A percentile compares a stretch with the other conserved stretches of the same genome.
These are phyloP conservation scores for Ciconia boyciana DNA, from an alignment of 2,113 vertebrate genomes.

Conservation along the genomic window DNA sequence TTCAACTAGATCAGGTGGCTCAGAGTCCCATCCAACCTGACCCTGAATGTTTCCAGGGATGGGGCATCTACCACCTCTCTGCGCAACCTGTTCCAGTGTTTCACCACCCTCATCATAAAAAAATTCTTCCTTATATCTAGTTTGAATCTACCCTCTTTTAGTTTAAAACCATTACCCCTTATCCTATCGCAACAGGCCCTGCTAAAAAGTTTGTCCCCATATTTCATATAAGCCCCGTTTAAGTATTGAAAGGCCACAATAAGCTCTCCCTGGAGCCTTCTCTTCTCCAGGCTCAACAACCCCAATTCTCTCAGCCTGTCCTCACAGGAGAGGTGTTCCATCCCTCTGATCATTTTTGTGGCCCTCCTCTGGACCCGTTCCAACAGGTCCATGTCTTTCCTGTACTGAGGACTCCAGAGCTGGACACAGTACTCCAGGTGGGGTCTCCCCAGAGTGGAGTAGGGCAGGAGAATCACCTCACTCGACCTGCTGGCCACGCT, in stretches of 20 bases:
- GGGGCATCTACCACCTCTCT: background rate
- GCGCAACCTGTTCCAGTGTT: background rate
- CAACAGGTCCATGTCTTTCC: background rate
- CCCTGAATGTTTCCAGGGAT: background rate
- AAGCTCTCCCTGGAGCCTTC: no score
- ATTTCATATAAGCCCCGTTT: background rate
- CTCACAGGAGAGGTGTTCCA: no score
- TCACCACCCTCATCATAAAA: background rate
- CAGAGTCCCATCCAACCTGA: background rate
- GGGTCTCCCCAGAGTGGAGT: no score
- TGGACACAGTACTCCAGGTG: no score
- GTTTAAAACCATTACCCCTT: background rate
- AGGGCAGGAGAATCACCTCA: no score
- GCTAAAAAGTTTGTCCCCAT: background rate
- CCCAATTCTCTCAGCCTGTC: no score
- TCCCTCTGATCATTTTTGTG: no score
- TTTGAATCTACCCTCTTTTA: background rate
- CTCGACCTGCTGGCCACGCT: no score
- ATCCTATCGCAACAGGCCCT: background rate
- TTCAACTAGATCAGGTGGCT: background rate
- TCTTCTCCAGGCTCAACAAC: no score
- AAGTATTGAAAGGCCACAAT: no score
- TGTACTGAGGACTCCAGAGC: background rate
- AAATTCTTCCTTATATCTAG: background rate
- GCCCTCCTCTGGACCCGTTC: background rate